Evolutionary conservation across 2,888 invertebrate species (phyloP), one percentile per base, ranked within the genome.

Genomic region (Cartodere bifasciata): DNA sequence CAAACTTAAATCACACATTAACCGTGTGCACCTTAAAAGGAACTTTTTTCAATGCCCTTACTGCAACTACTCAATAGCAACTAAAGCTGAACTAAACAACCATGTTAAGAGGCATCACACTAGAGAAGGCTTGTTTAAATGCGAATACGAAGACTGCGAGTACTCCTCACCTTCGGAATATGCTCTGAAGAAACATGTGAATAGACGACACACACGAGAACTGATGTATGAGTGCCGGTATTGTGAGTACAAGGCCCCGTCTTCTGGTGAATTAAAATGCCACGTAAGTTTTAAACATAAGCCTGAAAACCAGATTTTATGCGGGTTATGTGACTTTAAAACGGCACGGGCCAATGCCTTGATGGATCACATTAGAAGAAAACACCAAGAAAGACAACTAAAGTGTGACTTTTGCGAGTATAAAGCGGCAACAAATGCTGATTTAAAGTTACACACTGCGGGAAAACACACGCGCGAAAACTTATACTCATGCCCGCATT

Each of bases 171-270:
- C n/a, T n/a, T n/a, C n/a, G n/a, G n/a, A n/a, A n/a, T n/a, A n/a
- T n/a, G n/a, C n/a, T n/a, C n/a, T 65, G 23, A 69, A 68, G 40
- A 65, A 67, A 38, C 64, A 65, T 38, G 32, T 65, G 31, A 33
- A 33, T 13, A 33, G 29, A 15, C 33, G 29, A 15, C 28, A 28
- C 6, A 33, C 28, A 17, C 33, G 29, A 20, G 29, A 33, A 10
- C 28, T 33, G 7, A 28, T 33, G 12, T 33, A 29, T 12, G 28
- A 28, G 12, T 33, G 33, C 13, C 33, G 24, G 16, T 29, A 23
- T 11, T 33, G 33, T 14, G 33, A 33, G 14, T 29, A 33, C 10
- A 23, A 29, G 15, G 29, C 28, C 13, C n/a, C 29, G 10, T 33
- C 33, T 6, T 28, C 23, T 15, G 29, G 33, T 12, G 29, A 29